Base-by-base conservation (phyloP, 37 sponge, comb jelly and placozoan genomes). In the Cliona cf. orientalis region DNA sequence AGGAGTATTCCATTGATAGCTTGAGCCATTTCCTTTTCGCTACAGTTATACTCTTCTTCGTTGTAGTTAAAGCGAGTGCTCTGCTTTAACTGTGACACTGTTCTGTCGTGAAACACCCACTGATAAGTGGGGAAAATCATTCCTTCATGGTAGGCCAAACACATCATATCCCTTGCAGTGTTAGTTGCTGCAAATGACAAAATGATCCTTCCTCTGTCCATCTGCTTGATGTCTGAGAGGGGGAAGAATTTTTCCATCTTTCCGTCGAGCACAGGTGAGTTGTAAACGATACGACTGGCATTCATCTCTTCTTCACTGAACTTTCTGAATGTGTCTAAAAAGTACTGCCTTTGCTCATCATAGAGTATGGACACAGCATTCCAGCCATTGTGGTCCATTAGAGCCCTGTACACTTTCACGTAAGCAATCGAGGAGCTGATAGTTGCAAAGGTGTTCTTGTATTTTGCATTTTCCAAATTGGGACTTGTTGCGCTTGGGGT, bases 101-200 rank as follows among this genome's bases (percentile, higher is more conserved):
- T 22, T 21, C 84, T 45, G 55, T 83, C 84, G 39, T 74, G 74
- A 46, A 83, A 83, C 19, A 83, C 44, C 46, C 45, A 83, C 55
- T 83, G 84, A 53, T 72, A 83, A 21, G 44, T 34, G 23, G 74
- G 66, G 42, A 46, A 83, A 0, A 46, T 44, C 66, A 83, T 65
- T 0, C 29, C 28, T 17, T 43, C 29, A 21, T 83, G 55, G 12
- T 25, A 61, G 17, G 84, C 84, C 21, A 73, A 46, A 31, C 84
- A 83, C 65, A 83, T 7, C 42, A 83, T 4, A 2, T 64, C 46
- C 0, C 38, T 40, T 7, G 84, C 84, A 11, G 38, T 63, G n/a
- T 9, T 19, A 2, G 34, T 39, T n/a, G 46, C 53, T 44, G 56
- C 66, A 34, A 83, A 64, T 3, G 38, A 66, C 12, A 83, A n/a